Percentiles rank a stretch among this genome's conserved stretches.
phyloP scores from a whole-genome alignment of 2,113 vertebrate genomes.

The Percina caprodes region DNA sequence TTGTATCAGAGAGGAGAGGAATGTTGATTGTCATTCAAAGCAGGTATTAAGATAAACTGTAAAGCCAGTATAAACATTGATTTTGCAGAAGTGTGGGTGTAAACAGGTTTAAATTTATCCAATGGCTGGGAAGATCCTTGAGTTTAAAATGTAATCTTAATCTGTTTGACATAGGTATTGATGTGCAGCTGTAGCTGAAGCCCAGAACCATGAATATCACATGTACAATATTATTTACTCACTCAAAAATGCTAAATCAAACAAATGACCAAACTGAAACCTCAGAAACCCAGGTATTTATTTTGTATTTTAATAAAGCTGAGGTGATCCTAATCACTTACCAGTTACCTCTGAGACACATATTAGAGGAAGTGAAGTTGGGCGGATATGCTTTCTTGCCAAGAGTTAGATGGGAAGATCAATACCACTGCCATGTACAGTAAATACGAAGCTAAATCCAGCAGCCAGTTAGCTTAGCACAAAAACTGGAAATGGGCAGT shows the following conservation, averaged over 20 bases:
- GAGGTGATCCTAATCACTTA: neutral
- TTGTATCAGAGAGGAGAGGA: constrained; percentile 28
- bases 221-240: neutral
- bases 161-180: fast-evolving
- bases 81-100: constrained; percentile 22
- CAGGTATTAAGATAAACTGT: constrained; percentile 25
- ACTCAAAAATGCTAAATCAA: neutral
- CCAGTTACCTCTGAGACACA: neutral
- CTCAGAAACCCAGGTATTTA: neutral
- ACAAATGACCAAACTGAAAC: neutral
- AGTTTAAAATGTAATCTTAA: neutral
- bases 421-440: no score
- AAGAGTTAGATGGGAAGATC: neutral
- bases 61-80: constrained; percentile 10
- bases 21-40: constrained; percentile 46
- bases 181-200: neutral
- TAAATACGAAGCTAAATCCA: neutral
- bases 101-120: constrained; percentile 24
- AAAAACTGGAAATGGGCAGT: neutral
- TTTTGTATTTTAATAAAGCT: neutral
- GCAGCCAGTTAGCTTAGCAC: neutral
- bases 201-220: neutral
- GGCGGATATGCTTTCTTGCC: neutral
- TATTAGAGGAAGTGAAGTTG: neutral
- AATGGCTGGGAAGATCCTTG: neutral